Base-by-base conservation (phyloP, 2,113 vertebrate species). In the Sylvietta virens region DNA sequence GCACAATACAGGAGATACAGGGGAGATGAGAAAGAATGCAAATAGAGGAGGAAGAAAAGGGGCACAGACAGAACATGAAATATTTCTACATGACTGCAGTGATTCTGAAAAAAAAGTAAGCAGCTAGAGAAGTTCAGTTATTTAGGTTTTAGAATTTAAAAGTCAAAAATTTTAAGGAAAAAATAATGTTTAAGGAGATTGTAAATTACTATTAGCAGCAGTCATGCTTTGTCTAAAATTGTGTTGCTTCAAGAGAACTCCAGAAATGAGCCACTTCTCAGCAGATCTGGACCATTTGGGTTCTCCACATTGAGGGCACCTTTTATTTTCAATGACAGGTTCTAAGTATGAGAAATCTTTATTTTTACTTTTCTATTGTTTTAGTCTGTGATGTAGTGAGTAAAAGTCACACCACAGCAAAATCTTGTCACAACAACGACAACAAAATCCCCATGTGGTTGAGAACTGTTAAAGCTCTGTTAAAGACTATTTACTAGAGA, bases 1-100 rank as follows among this genome's bases (percentile, higher is more conserved):
- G 86, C 61, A 94, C 76, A 90, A 88, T 58, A 79, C 13, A 67
- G 47, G 39, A 91, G 91, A 86, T 57, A 67, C 13, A 53, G 54
- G 57, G 31, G 44, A 84, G 57, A 67, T n/a, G 73, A 94, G 65
- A 81, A 31, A 84, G 82, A 95, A 93, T 79, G 71, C 82, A 95
- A 93, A 97, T 81, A 84, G 9, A 44, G 19, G 42, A 80, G 47
- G 61, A 65, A 88, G 47, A 83, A 92, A 76, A 81, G 83, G 22
- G 66, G 18, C 37, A 58, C 10, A 58, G n/a, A 61, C 10, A 69
- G 72, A 86, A 66, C 24, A 69, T 22, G 6, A 87, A 91, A 42
- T 65, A 87, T 47, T 86, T 85, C 47, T 65, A 14, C n/a, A 19
- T 50, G 48, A 65, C 40, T 48, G 26, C 27, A 79, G 64, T 33